A percentile compares a stretch with the other conserved stretches of the same genome.
Evolutionary conservation across 64 coral and sea anemone genomes (phyloP).

Genomic region (Catalaphyllia jardinei): DNA sequence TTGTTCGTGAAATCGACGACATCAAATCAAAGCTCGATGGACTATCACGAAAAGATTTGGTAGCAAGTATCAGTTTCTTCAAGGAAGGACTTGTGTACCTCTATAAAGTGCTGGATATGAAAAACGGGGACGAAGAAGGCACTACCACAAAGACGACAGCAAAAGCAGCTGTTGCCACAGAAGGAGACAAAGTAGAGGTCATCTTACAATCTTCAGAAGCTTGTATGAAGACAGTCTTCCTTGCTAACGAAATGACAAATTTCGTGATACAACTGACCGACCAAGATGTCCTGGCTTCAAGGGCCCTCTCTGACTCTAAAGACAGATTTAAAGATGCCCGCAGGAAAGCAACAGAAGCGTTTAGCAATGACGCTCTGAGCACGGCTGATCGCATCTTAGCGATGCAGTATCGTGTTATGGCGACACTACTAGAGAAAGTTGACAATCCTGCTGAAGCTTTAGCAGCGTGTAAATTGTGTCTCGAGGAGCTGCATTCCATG

Average conservation of each 20-base stretch:
- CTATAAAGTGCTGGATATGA: neutral
- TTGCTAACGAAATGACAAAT: neutral
- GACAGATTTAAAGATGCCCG: slow-evolving; percentile 6
- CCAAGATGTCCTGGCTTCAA: neutral
- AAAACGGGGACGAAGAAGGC: neutral
- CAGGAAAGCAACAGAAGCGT: neutral
- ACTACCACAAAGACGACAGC: too few relatives aligned
- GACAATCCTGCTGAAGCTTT: slow-evolving; percentile 21
- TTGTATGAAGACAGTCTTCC: neutral
- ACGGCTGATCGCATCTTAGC: neutral
- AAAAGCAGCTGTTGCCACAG: neutral
- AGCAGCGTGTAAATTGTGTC: slow-evolving; percentile 39
- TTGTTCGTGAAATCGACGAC: slow-evolving; percentile 32
- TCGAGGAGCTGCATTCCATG: slow-evolving; percentile 54
- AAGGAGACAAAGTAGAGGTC: neutral
- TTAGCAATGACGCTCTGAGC: neutral
- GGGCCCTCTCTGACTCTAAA: neutral
- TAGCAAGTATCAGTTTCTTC: slow-evolving; percentile 35
- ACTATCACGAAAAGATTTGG: slow-evolving; percentile 27
- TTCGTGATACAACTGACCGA: neutral
- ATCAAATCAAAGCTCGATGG: slow-evolving; percentile 55
- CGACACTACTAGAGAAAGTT: slow-evolving; percentile 1
- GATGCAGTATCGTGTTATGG: neutral
- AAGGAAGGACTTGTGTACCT: slow-evolving; percentile 43
- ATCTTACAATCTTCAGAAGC: neutral